Base-by-base conservation (phyloP, 2,797 vertebrate genomes). In the Poeciliopsis paucimaculata region DNA sequence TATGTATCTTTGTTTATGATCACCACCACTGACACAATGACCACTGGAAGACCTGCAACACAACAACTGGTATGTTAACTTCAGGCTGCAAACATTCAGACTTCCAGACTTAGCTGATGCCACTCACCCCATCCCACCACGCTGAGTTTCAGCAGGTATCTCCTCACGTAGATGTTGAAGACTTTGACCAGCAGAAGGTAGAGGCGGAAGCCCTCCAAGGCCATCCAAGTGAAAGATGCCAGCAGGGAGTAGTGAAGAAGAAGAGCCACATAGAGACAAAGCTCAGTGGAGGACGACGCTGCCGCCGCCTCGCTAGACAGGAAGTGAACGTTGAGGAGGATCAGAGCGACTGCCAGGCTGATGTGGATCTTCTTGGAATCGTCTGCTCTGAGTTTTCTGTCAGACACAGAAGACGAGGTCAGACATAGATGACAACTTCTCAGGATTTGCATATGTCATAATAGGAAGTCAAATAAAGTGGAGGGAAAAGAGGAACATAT, bases 71-170 rank as follows among this genome's bases (percentile, higher is more conserved):
- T 49, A 47, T 6, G 0, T 26, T 76, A 20, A 2, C 3, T 26
- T 66, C 8, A 34, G 7, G 75, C 23, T 36, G 60, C 11, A n/a
- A 3, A 7, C 45, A 11, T 3, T 76, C 31, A 34, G 15, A 39
- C 41, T 0, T 77, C 13, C 2, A 3, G 23, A 39, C 11, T 23
- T 31, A 16, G 11, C 7, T 1, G 3, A 70, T 39, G 26, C 1
- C n/a, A 89, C 96, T 94, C 80, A 97, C 97, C 96, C 97, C 97
- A 98, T 39, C 96, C 96, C 20, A 95, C 80, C 2, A 91, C 5
- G 10, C 93, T 93, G 68, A 97, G 93, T 87, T 97, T 97, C 46
- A 97, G 94, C 80, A 96, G 2, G 74, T 97, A 97, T 89, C 79
- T 91, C 20, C 26, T 94, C 82, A 97, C 45, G 39, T 97, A 95